These are phyloP conservation scores for Meandrina meandrites DNA, from an alignment of 92 coral and sea anemone genomes.

Conservation along the genomic window DNA sequence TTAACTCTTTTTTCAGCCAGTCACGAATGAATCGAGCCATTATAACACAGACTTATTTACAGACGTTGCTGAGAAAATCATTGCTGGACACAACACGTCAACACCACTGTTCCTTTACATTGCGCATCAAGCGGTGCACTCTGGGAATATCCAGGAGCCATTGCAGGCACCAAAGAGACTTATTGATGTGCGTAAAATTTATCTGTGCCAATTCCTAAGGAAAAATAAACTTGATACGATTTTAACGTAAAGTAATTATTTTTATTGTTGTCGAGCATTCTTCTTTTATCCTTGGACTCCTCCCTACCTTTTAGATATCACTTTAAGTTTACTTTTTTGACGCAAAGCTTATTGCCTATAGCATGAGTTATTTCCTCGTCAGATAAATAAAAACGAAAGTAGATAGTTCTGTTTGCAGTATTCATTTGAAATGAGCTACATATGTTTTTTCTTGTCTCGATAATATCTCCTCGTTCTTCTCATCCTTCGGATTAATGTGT, in stretches of 20 bases:
- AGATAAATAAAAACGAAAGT: too few species aligned
- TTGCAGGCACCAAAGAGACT: conserved; percentile 87
- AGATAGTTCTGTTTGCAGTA: too few species aligned
- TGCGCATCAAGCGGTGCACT: conserved; percentile 94
- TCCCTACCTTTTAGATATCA: too few species aligned
- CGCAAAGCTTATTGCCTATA: too few species aligned
- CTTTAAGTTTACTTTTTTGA: too few species aligned
- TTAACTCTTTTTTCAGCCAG: conserved; percentile 46
- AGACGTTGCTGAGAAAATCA: conserved; percentile 72
- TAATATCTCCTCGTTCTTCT: neutral
- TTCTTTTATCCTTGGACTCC: too few species aligned
- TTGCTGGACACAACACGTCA: conserved; percentile 68
- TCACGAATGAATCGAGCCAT: conserved; percentile 71
- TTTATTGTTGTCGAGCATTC: too few species aligned
- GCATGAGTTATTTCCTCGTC: too few species aligned
- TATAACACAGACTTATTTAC: conserved; percentile 91
- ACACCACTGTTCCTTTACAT: conserved; percentile 81
- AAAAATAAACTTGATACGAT: neutral
- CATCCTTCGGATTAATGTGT: too few species aligned
- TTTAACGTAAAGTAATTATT: neutral
- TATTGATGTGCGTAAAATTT: conserved; percentile 50
- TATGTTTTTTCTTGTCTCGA: too few species aligned
- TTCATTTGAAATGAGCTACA: too few species aligned
- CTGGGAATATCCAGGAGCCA: conserved; percentile 78
- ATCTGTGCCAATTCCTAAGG: neutral